Conservation (phyloP, 2,797 vertebrate genomes). For the Etheostoma nigrum region DNA sequence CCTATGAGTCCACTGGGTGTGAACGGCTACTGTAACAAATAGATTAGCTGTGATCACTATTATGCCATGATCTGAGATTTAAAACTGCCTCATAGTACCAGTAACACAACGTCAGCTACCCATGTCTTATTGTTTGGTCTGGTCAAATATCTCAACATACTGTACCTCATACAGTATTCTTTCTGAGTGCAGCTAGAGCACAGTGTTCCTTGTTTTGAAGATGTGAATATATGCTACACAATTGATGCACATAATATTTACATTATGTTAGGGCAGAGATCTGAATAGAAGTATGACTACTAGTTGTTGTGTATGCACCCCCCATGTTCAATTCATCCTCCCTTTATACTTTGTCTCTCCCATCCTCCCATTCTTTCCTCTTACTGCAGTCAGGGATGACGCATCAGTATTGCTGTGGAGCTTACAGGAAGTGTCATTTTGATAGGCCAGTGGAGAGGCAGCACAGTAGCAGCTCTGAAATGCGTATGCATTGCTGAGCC, state of each 20-base stretch:
- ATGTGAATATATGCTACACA: not conserved
- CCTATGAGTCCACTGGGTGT: constrained; percentile 60
- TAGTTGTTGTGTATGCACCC: constrained; percentile 20
- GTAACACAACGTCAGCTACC: not conserved
- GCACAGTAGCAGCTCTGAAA: constrained; percentile 80
- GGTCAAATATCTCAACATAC: not conserved
- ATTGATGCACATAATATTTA: not conserved
- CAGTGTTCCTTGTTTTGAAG: constrained; percentile 22
- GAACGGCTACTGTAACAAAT: constrained; percentile 48
- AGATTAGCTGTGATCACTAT: constrained; percentile 31
- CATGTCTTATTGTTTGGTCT: not conserved
- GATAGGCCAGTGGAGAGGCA: constrained; percentile 73
- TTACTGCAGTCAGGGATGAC: constrained; percentile 85
- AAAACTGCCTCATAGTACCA: constrained; percentile 1
- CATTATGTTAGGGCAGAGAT: constrained; percentile 9
- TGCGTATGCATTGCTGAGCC: constrained; percentile 81
- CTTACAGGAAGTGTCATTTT: constrained; percentile 82
- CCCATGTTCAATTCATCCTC: constrained; percentile 30
- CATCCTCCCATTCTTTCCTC: constrained; percentile 62
- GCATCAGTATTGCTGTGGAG: constrained; percentile 80
- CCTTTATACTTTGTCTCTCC: constrained; percentile 28
- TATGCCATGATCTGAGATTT: constrained; percentile 10
- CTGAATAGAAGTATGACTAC: not conserved
- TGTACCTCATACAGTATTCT: not conserved
- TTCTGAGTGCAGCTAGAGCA: not conserved